Conservation (phyloP, 2,888 invertebrate genomes). For the Machimus rusticus region DNA sequence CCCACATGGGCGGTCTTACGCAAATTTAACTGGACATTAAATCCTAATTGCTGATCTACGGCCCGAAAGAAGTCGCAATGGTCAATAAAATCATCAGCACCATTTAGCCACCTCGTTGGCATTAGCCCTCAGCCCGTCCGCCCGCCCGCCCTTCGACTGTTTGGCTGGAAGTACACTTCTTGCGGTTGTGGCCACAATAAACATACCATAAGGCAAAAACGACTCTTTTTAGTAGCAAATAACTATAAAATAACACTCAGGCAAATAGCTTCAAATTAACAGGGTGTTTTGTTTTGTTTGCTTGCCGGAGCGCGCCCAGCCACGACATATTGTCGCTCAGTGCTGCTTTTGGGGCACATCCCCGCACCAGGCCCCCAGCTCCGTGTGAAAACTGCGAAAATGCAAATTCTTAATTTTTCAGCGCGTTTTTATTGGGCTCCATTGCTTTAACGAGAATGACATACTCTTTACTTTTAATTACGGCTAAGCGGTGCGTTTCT, state of each 20-base stretch:
- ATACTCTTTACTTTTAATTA: not conserved
- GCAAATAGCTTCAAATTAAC: slow-evolving; percentile 49
- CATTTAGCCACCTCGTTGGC: slow-evolving; percentile 15
- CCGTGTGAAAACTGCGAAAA: slow-evolving; percentile 35
- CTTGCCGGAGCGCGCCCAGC: not conserved
- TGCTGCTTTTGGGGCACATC: not conserved
- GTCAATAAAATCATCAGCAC: slow-evolving; percentile 38
- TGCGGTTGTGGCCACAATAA: slow-evolving; percentile 41
- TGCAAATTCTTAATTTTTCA: slow-evolving; percentile 30
- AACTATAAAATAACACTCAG: slow-evolving; percentile 50
- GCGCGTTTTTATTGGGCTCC: not conserved
- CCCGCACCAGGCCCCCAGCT: not conserved
- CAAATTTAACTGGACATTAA: not conserved
- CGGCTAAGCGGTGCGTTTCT: not conserved
- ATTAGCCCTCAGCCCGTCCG: not conserved
- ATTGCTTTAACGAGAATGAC: slow-evolving; percentile 12
- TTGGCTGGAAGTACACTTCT: slow-evolving; percentile 31
- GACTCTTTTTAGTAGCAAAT: slow-evolving; percentile 48
- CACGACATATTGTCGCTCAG: slow-evolving; percentile 4
- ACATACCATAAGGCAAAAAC: slow-evolving; percentile 44
- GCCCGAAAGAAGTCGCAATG: slow-evolving; percentile 19
- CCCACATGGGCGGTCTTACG: not conserved
- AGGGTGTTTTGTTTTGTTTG: slow-evolving; percentile 48
- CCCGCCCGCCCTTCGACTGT: not conserved
- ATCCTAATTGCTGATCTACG: slow-evolving; percentile 28